Evolutionary conservation across 2,113 vertebrate genomes (phyloP).

Genomic region (Xiphorhynchus elegans): DNA sequence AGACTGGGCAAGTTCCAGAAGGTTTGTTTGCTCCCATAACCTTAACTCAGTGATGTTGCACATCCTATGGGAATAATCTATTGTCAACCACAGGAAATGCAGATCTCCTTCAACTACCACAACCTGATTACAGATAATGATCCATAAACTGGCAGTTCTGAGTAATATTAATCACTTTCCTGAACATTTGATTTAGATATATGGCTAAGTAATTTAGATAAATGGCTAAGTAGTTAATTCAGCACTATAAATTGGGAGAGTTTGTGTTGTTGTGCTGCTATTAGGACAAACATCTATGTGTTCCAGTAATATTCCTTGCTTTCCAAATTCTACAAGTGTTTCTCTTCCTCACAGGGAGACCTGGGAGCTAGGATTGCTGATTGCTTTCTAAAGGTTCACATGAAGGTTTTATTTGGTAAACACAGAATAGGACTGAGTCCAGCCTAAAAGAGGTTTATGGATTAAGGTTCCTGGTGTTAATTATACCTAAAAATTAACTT

Average conservation of each 20-base stretch:
- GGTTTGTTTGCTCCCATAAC: background rate
- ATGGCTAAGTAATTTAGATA: background rate
- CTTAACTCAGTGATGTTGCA: background rate
- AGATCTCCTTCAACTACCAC: background rate
- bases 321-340: background rate
- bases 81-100: slow-evolving; percentile 35
- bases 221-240: background rate
- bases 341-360: background rate
- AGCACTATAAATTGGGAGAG: background rate
- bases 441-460: background rate
- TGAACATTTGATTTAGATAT: background rate
- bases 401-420: background rate
- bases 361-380: background rate
- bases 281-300: background rate
- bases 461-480: background rate
- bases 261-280: background rate
- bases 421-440: background rate
- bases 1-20: background rate
- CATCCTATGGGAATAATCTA: slow-evolving; percentile 29
- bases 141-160: background rate
- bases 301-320: background rate
- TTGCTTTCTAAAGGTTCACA: background rate
- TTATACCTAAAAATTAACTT: background rate
- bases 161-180: background rate
- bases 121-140: slow-evolving; percentile 7